phyloP scores from a whole-genome alignment of 2,797 vertebrate species.

The Sebastiscus tertius region DNA sequence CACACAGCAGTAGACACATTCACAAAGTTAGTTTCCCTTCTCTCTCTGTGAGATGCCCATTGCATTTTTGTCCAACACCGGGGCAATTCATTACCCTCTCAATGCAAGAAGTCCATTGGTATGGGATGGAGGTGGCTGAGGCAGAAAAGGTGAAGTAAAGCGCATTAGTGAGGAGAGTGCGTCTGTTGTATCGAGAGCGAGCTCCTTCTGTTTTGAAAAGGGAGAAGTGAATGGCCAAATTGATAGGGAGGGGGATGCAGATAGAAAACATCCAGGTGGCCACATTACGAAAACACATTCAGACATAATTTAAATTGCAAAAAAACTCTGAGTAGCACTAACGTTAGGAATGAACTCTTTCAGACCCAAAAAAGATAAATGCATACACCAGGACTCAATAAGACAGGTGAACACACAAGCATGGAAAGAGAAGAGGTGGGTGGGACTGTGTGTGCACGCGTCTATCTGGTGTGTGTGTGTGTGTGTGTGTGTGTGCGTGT shows the following conservation, averaged over 20 bases:
- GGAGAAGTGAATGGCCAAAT: conserved; percentile 6
- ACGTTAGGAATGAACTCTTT: not conserved
- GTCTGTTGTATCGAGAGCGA: not conserved
- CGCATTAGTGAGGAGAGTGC: conserved; percentile 19
- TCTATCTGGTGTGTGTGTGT: conserved; percentile 6
- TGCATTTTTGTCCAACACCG: conserved; percentile 58
- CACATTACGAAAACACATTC: conserved; percentile 17
- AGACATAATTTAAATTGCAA: conserved; percentile 21
- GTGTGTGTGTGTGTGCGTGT: not conserved
- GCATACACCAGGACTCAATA: conserved; percentile 18
- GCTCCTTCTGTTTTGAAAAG: conserved; percentile 14
- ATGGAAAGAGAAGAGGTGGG: conserved; percentile 38
- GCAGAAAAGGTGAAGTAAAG: conserved; percentile 18
- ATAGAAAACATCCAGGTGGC: conserved; percentile 39
- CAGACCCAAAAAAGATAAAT: conserved; percentile 15
- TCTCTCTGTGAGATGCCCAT: conserved; percentile 52
- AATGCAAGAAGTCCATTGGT: conserved; percentile 17
- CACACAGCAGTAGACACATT: conserved; percentile 30
- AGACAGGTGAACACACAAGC: conserved; percentile 47
- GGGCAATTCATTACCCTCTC: conserved; percentile 56
- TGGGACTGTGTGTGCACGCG: conserved; percentile 10
- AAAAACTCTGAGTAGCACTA: not conserved
- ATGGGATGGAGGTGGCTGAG: conserved; percentile 45
- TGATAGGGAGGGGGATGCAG: conserved; percentile 1
- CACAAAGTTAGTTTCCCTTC: conserved; percentile 22